A percentile compares a stretch with the other conserved stretches of the same genome.
Conservation (phyloP, 2,113 vertebrate species). For the Telmatochromis sp. region DNA sequence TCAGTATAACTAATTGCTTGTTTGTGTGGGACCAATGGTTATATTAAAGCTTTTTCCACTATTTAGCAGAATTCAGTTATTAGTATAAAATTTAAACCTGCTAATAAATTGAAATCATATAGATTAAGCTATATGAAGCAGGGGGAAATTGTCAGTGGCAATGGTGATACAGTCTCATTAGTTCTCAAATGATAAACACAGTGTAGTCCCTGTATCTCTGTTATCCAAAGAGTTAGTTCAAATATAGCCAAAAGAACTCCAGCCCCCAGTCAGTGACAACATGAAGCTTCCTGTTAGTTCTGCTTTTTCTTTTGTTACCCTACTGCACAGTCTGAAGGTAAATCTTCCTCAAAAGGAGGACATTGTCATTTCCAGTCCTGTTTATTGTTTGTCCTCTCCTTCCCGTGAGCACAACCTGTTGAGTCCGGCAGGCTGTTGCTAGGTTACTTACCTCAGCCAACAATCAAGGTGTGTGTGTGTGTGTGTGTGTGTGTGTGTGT, state of each 20-base stretch:
- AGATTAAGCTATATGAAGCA: background rate
- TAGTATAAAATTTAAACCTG: background rate
- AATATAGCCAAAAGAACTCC: background rate
- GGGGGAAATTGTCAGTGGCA: background rate
- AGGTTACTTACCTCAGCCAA: conserved; percentile 52
- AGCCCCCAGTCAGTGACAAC: background rate
- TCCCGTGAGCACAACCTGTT: conserved; percentile 44
- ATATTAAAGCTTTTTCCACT: background rate
- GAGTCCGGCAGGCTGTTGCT: conserved; percentile 56
- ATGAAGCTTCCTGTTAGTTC: background rate
- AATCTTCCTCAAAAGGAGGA: background rate
- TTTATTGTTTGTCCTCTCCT: conserved; percentile 29
- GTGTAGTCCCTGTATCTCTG: background rate
- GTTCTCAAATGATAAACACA: background rate
- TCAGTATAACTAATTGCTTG: background rate
- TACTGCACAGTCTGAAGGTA: background rate
- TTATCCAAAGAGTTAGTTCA: background rate
- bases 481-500: background rate
- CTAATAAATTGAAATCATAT: background rate
- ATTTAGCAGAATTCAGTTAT: background rate
- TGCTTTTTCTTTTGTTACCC: background rate
- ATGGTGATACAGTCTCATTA: background rate
- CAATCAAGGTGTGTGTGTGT: background rate
- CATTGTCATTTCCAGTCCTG: conserved; percentile 15
- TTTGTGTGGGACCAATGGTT: background rate